Percentiles rank a stretch among this genome's conserved stretches.
Conservation (phyloP, 2,888 invertebrate genomes). For the Eretmocerus hayati region DNA sequence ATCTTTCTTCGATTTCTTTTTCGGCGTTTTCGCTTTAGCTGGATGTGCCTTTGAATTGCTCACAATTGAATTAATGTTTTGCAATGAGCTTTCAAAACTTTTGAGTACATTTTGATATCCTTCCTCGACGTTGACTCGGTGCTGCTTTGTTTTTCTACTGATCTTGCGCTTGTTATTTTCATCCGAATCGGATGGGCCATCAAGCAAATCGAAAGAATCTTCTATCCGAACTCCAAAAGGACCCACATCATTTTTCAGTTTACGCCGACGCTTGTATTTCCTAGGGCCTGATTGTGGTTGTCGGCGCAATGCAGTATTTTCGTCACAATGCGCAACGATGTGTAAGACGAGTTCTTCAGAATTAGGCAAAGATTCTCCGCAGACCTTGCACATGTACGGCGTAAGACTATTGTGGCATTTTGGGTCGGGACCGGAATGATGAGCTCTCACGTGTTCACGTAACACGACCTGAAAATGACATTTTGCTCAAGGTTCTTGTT, state of each 20-base stretch:
- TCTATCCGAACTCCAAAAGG: conserved; percentile 26
- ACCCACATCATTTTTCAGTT: conserved; percentile 57
- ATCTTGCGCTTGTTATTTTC: conserved; percentile 42
- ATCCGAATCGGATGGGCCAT: conserved; percentile 40
- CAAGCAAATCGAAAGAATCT: conserved; percentile 37
- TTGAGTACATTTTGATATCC: conserved; percentile 43
- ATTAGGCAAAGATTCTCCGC: conserved; percentile 61
- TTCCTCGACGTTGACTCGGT: conserved; percentile 36
- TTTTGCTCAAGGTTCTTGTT: no score
- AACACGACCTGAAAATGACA: conserved; percentile 60
- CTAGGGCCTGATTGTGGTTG: conserved; percentile 73
- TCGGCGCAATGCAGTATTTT: conserved; percentile 73
- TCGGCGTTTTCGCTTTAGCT: conserved; percentile 36
- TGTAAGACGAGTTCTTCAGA: conserved; percentile 74
- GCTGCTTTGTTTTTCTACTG: conserved; percentile 39
- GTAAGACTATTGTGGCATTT: conserved; percentile 57
- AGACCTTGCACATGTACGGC: conserved; percentile 70
- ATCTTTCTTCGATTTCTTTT: conserved; percentile 43
- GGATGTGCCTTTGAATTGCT: conserved; percentile 44
- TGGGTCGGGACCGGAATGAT: conserved; percentile 75
- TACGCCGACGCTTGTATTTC: conserved; percentile 74
- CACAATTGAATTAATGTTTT: conserved; percentile 46
- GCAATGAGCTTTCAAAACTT: conserved; percentile 42
- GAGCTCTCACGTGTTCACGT: conserved; percentile 76
- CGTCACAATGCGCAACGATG: conserved; percentile 78